A percentile compares a stretch with the other conserved stretches of the same genome.
These are phyloP conservation scores for Cynopterus sphinx DNA, from an alignment of 2,797 vertebrate species.

Conservation along the genomic window DNA sequence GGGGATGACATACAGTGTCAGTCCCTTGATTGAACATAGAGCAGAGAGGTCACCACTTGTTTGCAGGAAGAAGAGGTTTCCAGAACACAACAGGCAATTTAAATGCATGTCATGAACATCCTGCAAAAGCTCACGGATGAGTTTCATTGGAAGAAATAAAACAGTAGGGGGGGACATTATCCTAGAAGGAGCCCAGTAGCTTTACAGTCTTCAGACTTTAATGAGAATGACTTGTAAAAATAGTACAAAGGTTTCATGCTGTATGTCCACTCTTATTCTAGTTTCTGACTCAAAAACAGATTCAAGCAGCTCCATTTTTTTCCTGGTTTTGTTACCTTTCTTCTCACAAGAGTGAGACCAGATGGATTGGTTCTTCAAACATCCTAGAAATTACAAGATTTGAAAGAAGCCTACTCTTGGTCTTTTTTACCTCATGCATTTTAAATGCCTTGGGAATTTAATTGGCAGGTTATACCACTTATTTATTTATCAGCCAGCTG, in stretches of 20 bases:
- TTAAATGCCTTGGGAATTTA: conserved; percentile 64
- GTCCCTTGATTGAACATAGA: conserved; percentile 57
- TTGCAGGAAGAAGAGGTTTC: conserved; percentile 66
- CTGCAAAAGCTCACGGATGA: conserved; percentile 66
- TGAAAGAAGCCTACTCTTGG: neutral
- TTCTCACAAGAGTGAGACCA: conserved; percentile 54
- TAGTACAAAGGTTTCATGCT: conserved; percentile 52
- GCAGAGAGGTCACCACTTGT: conserved; percentile 69
- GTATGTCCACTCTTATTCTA: conserved; percentile 62
- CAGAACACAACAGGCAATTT: conserved; percentile 62
- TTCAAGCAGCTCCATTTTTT: conserved; percentile 41
- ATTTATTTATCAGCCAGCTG: conserved; percentile 47
- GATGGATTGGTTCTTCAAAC: conserved; percentile 66
- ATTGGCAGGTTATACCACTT: conserved; percentile 48
- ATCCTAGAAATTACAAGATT: conserved; percentile 69
- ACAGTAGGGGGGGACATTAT: conserved; percentile 63
- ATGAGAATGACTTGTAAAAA: conserved; percentile 72
- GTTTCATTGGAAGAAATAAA: conserved; percentile 71
- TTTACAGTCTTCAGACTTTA: conserved; percentile 62
- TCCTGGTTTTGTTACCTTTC: conserved; percentile 50
- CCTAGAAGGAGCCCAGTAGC: conserved; percentile 65
- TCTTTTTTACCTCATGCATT: conserved; percentile 57
- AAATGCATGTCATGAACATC: conserved; percentile 63
- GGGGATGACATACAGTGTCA: conserved; percentile 50
- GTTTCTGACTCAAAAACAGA: conserved; percentile 52